Evolutionary conservation across 2,888 invertebrate species (phyloP).

Genomic region (Chrysomela aeneicollis): DNA sequence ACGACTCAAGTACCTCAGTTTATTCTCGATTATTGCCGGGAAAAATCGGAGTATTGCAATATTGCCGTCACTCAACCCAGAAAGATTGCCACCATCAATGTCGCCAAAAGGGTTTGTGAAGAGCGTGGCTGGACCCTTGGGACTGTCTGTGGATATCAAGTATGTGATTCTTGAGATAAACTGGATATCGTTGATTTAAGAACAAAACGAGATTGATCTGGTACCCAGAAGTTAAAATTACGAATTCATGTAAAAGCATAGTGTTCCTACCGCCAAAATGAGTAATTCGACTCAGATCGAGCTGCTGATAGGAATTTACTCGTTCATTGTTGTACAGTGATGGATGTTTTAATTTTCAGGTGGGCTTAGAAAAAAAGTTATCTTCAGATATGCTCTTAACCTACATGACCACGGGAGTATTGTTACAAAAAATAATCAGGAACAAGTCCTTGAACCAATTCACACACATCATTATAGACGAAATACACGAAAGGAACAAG

Average conservation of each 20-base stretch:
- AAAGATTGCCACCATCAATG: slow-evolving; percentile 90
- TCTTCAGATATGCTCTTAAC: slow-evolving; percentile 77
- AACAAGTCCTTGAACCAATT: slow-evolving; percentile 77
- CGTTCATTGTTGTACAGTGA: no score
- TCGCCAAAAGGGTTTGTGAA: slow-evolving; percentile 83
- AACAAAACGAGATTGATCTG: no score
- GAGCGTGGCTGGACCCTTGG: slow-evolving; percentile 87
- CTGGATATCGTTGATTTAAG: no score
- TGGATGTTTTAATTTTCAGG: slow-evolving; percentile 61
- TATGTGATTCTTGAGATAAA: slow-evolving; percentile 50
- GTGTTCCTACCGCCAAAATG: no score
- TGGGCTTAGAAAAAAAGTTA: slow-evolving; percentile 72
- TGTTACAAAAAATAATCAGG: slow-evolving; percentile 78
- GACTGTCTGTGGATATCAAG: slow-evolving; percentile 89
- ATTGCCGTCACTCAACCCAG: slow-evolving; percentile 94
- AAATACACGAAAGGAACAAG: slow-evolving; percentile 92
- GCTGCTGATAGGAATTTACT: no score
- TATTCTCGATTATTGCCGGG: slow-evolving; percentile 81
- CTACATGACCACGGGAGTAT: slow-evolving; percentile 89
- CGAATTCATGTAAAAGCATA: no score
- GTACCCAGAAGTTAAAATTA: no score
- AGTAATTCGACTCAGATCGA: no score
- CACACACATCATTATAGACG: slow-evolving; percentile 92
- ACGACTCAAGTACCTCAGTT: slow-evolving; percentile 93
- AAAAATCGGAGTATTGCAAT: slow-evolving; percentile 74